Evolutionary conservation across 2,888 invertebrate species (phyloP), one percentile per base, ranked within the genome.

Genomic region (Ligdia adustata): DNA sequence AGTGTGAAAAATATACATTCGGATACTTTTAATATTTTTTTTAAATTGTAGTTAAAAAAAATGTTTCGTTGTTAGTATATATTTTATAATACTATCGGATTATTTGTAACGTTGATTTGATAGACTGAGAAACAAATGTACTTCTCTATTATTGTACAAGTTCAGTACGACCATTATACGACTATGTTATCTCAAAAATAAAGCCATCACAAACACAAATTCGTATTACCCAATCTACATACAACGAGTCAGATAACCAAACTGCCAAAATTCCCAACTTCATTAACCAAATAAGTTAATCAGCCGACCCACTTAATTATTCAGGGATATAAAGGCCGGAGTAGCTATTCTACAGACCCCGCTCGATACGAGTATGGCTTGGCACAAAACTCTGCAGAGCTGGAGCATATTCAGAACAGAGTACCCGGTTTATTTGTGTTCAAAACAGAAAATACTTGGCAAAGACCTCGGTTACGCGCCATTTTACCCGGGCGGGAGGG

Each of bases 361-460:
- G 52, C 60, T 64, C 65, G 57, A 72, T 69, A n/a, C n/a, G n/a
- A n/a, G n/a, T n/a, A 70, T 68, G 62, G 56, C 67, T 73, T 75
- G 71, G 70, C 74, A 72, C 72, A 68, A 66, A 63, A 71, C 62
- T 65, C 58, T 58, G 63, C 57, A 52, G 57, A 55, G n/a, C 64
- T 59, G 66, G 57, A 42, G 60, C 57, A 64, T 61, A 62, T 69
- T 66, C 66, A 62, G 65, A 62, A 64, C 72, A 71, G 65, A 66
- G 60, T 60, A 58, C 55, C 59, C 62, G 67, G 70, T 75, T 74
- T 72, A 74, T 69, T 65, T 62, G 64, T 64, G 65, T 69, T 69
- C 59, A 64, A 62, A 72, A 68, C 69, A 66, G 68, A 70, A 72
- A 74, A 69, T 75, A 67, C 66, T 72, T 68, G 70, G 69, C 72